phyloP scores from a whole-genome alignment of 2,113 vertebrate species.

The Clarias magur region DNA sequence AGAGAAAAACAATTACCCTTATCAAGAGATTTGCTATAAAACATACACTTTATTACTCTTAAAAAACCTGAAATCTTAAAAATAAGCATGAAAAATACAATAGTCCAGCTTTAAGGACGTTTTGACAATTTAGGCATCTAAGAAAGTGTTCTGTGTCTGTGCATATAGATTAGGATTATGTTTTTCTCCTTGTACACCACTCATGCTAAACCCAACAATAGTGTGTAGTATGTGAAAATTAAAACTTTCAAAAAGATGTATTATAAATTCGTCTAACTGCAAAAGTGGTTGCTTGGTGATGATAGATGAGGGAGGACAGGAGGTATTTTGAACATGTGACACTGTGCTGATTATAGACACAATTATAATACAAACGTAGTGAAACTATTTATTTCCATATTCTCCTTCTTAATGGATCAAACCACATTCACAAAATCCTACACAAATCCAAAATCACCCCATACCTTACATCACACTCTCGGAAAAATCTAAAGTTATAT shows the following conservation, averaged over 20 bases:
- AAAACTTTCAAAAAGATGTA: constrained; percentile 11
- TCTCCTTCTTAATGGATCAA: neutral
- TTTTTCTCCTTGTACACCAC: neutral
- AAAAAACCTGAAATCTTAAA: neutral
- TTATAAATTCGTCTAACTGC: neutral
- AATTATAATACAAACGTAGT: neutral
- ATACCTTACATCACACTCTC: neutral
- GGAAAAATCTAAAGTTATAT: neutral
- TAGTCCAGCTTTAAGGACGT: neutral
- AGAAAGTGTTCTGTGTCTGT: neutral
- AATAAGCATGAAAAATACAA: neutral
- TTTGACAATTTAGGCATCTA: neutral
- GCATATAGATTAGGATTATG: constrained; percentile 16
- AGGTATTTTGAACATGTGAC: neutral
- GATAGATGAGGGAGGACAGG: neutral
- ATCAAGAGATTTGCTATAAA: neutral
- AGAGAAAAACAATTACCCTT: neutral
- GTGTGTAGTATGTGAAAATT: neutral
- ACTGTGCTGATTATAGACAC: neutral
- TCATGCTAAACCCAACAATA: neutral
- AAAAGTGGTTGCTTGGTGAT: neutral
- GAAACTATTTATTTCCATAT: neutral
- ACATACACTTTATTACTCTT: neutral
- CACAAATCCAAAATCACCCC: neutral
- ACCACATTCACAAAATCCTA: neutral